Percentiles rank a stretch among this genome's conserved stretches.
Evolutionary conservation across 2,113 vertebrate species (phyloP).

Genomic region (Rhinolophus sinicus): DNA sequence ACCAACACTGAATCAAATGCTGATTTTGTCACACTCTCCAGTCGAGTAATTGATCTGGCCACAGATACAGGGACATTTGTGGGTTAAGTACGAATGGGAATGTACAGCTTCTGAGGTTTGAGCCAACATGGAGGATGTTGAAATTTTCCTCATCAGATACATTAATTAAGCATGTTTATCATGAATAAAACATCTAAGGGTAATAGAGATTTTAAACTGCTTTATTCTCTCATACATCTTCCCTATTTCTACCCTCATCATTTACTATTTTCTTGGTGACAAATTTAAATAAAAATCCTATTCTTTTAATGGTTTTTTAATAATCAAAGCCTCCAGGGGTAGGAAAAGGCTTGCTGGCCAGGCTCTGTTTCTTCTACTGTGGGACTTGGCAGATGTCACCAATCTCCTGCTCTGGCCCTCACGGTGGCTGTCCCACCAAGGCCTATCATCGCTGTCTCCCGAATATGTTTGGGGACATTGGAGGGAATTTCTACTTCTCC

Average conservation of each 20-base stretch:
- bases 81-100: not conserved
- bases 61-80: not conserved
- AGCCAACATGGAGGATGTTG: not conserved
- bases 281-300: not conserved
- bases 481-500: not conserved
- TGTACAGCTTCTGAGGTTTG: not conserved
- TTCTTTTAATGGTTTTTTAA: not conserved
- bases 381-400: not conserved
- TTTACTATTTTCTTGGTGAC: not conserved
- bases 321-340: not conserved
- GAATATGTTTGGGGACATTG: not conserved
- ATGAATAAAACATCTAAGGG: not conserved
- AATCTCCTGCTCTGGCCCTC: not conserved
- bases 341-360: not conserved
- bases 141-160: not conserved
- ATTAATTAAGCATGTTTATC: not conserved
- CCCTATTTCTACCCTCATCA: not conserved
- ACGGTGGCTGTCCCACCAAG: fast-evolving
- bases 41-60: not conserved
- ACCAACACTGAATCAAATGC: not conserved
- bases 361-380: not conserved
- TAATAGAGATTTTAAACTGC: not conserved
- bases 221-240: not conserved
- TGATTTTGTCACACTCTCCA: not conserved
- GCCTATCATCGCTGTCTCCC: not conserved